Percentiles rank a stretch among this genome's conserved stretches.
These are phyloP conservation scores for Diabrotica virgifera DNA, from an alignment of 1,140 invertebrate species.

Conservation along the genomic window DNA sequence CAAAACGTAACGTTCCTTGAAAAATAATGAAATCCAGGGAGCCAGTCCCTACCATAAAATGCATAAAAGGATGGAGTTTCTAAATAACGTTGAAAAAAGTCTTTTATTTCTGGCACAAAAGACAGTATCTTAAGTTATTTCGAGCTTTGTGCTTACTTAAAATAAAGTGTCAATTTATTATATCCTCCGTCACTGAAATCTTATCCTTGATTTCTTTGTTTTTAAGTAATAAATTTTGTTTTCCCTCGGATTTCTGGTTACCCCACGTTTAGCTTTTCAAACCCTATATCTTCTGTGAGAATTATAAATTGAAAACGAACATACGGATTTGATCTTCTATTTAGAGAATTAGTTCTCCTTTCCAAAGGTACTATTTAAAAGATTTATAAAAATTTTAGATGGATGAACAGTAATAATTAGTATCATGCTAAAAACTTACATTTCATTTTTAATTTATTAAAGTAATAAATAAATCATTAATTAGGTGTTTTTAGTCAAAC, in stretches of 20 bases:
- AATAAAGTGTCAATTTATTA: slow-evolving; percentile 15
- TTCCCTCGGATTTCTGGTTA: background rate
- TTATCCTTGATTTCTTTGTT: slow-evolving; percentile 4
- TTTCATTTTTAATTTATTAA: no score
- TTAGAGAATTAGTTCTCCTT: no score
- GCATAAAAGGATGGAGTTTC: background rate
- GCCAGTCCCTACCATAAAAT: background rate
- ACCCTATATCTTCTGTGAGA: no score
- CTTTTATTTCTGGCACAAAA: slow-evolving; percentile 1
- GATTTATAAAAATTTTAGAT: no score
- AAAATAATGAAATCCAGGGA: background rate
- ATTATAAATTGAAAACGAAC: no score
- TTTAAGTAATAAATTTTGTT: slow-evolving; percentile 6
- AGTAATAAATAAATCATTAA: no score
- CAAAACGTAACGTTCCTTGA: background rate
- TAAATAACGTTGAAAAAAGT: background rate
- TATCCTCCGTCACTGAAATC: slow-evolving; percentile 5
- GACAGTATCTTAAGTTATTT: slow-evolving; percentile 11
- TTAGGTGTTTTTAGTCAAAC: no score
- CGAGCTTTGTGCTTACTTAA: slow-evolving; percentile 3
- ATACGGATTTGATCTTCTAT: no score
- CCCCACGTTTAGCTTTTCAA: no score
- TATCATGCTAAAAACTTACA: no score
- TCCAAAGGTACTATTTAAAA: no score
- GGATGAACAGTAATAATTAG: no score